Conservation (phyloP, 2,797 vertebrate genomes). For the Gobionotothen gibberifrons region DNA sequence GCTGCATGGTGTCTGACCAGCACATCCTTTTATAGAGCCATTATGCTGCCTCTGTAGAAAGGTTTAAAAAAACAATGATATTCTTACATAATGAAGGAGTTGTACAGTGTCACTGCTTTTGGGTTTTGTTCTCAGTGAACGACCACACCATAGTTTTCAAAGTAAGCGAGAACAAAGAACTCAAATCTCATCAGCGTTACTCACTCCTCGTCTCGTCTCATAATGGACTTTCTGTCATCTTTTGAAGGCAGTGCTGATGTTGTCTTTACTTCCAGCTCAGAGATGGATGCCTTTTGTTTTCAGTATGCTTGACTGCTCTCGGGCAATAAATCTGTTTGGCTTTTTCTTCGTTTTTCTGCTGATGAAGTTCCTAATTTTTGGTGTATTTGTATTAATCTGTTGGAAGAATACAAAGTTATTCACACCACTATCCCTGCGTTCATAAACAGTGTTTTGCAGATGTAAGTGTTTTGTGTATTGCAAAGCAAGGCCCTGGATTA, state of each 20-base stretch:
- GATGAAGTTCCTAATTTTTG: constrained; percentile 31
- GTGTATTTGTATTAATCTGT: constrained; percentile 17
- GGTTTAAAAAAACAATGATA: not conserved
- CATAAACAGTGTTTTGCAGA: too few relatives aligned
- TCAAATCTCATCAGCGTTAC: constrained; percentile 63
- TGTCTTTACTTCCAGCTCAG: constrained; percentile 42
- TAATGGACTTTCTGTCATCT: constrained; percentile 60
- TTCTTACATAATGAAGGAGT: not conserved
- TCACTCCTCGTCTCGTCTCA: constrained; percentile 38
- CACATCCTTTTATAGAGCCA: not conserved
- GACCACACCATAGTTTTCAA: constrained; percentile 18
- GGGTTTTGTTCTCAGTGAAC: constrained; percentile 19
- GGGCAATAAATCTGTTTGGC: constrained; percentile 34
- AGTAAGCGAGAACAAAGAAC: constrained; percentile 25
- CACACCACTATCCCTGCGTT: not conserved
- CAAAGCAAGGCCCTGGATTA: not conserved
- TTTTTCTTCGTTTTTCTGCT: constrained; percentile 26
- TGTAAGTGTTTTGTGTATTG: not conserved
- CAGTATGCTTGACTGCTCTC: constrained; percentile 23
- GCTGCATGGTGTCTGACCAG: constrained; percentile 8
- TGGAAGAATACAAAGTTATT: constrained; percentile 9
- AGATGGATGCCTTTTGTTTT: constrained; percentile 45
- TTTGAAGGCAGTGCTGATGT: constrained; percentile 38
- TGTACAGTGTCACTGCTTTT: not conserved
- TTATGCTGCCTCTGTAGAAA: constrained; percentile 11